Evolutionary conservation across 2,113 vertebrate genomes (phyloP), one percentile per base, ranked within the genome.

Genomic region (Anseranas semipalmata): DNA sequence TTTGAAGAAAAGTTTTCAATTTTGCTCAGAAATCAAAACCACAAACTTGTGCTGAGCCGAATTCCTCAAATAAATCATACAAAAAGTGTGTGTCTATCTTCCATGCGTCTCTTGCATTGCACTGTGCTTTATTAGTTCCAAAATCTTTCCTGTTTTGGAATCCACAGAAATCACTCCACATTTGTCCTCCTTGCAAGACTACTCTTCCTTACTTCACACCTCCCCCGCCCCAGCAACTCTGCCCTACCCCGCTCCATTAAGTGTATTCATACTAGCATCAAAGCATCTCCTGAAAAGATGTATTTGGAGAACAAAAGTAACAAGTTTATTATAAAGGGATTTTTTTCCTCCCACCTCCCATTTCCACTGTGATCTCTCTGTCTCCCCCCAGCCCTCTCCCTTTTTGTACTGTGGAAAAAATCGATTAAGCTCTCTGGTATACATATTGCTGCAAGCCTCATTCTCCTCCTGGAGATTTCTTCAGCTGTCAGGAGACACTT

Each of bases 401-500:
- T 96, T 94, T 97, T 90, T 94, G 93, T 95, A 89, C 53, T 84
- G 92, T 96, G 96, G 93, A 97, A 97, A 97, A 96, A 98, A 97
- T 91, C n/a, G 56, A 97, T 97, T 96, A 97, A 97, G 82, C 85
- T 97, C 94, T 89, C 85, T 66, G 46, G 89, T 77, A 88, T 63
- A 94, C 41, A 58, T 66, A 75, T 84, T 95, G 91, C 96, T 93
- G 85, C 79, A 74, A 87, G 79, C 17, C 50, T 91, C 95, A 90
- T 96, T 97, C 95, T 96, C 79, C 85, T 95, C 78, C 80, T 90
- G 65, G 88, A 96, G 91, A 92, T 95, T 97, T 95, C 87, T 85
- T 97, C 95, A 95, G 94, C 93, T 97, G 94, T 87, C 80, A 92
- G 93, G 68, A 95, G 97, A 99, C 97, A 98, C 98, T 98, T 96